Percentiles rank a stretch among this genome's conserved stretches.
These are phyloP conservation scores for Panulirus ornatus DNA, from an alignment of 1,140 invertebrate genomes.

Conservation along the genomic window DNA sequence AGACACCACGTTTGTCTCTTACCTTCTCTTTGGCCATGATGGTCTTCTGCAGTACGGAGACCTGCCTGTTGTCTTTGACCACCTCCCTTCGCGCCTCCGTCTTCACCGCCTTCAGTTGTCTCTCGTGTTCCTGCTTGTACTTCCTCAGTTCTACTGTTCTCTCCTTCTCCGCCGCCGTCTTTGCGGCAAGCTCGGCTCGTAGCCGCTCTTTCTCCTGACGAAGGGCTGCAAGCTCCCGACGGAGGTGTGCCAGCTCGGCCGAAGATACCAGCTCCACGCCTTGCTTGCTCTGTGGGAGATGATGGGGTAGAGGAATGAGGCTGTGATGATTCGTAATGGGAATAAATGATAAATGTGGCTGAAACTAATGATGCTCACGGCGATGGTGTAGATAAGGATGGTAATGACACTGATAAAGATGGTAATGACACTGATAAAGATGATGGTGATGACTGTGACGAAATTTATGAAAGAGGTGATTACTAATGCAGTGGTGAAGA, in stretches of 20 bases:
- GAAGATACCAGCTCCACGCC: background rate
- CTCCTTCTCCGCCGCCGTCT: slow-evolving; percentile 42
- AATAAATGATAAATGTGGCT: no score
- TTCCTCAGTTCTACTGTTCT: slow-evolving; percentile 33
- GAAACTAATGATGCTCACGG: no score
- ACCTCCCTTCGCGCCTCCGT: slow-evolving; percentile 43
- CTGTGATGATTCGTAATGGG: no score
- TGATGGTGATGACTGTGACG: no score
- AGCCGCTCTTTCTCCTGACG: slow-evolving; percentile 68
- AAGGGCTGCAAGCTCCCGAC: slow-evolving; percentile 53
- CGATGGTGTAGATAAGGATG: no score
- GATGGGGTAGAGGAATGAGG: no score
- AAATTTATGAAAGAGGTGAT: no score
- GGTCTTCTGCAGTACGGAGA: slow-evolving; percentile 32
- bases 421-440: no score
- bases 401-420: no score
- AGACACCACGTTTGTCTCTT: background rate
- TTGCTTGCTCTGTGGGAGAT: background rate
- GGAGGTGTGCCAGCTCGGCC: slow-evolving; percentile 47
- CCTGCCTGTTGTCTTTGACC: slow-evolving; percentile 28
- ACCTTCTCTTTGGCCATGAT: slow-evolving; percentile 64
- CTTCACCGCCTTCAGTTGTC: slow-evolving; percentile 36
- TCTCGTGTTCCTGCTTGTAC: slow-evolving; percentile 54
- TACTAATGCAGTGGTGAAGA: no score
- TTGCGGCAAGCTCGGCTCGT: slow-evolving; percentile 38